Evolutionary conservation across 2,888 invertebrate species (phyloP), one percentile per base, ranked within the genome.

Genomic region (Carpatolechia fugitivella): DNA sequence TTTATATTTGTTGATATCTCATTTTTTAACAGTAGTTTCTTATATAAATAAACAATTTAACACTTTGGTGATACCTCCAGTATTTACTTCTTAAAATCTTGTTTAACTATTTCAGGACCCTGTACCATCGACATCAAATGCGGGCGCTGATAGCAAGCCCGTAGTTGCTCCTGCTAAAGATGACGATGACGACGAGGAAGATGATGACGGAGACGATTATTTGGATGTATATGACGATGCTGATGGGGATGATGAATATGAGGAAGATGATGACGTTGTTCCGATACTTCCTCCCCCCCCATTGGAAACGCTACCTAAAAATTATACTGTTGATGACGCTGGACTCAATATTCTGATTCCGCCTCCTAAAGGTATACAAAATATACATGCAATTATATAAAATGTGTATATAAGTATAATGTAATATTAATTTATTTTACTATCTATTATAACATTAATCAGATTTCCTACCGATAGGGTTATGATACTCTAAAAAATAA

Each of bases 261-360:
- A 56, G 53, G 29, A 52, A 54, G 41, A 50, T 38, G 30, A 56
- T n/a, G 54, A 56, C 24, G 10, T 18, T 18, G 55, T 57, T 35
- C 61, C 35, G 53, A 58, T 49, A 8, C 13, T 14, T 16, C 13
- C 6, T 16, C 14, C 71, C 49, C 74, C 77, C 7, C 74, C 72
- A 0, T 76, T 88, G 0, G 85, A 85, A 58, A 86, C 88, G 0
- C 79, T 88, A 1, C 75, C 85, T 0, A 88, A 88, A 57, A 77
- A 72, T 1, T 78, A 72, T 56, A 72, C 80, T 0, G 87, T 82
- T 38, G 85, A 85, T 49, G 86, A 86, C 33, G 76, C 60, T 0
- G 77, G 72, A 0, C 64, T 75, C 0, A 80, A 85, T 0, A 80
- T 81, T 0, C 61, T 79, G 1, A 60, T 80, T 0, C 80, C 85